Evolutionary conservation across 2,797 vertebrate genomes (phyloP), one percentile per base, ranked within the genome.

Genomic region (Sebastes vulpes): DNA sequence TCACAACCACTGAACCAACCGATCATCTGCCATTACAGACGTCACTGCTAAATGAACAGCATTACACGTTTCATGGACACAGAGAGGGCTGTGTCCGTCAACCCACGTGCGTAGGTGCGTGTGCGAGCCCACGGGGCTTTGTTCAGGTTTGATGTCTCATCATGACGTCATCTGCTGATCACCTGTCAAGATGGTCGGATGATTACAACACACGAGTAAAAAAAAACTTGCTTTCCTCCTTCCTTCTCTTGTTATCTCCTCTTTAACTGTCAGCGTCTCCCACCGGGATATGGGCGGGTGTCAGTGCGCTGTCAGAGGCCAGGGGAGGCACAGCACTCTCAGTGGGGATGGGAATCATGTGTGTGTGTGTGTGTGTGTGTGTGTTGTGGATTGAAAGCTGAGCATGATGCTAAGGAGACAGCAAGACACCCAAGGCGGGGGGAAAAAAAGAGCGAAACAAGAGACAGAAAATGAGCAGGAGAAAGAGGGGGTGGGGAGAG

Each of bases 291-390:
- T 11, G 58, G 73, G 71, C 75, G 78, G 82, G 81, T 88, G 88
- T 88, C 91, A 78, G 70, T 42, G 69, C 4, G 14, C 78, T 88
- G 87, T 89, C 85, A 87, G 67, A 81, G 84, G 87, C 76, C 87
- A 74, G 20, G 26, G 72, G 59, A 75, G 63, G 68, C 73, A 35
- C 48, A 1, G 53, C 12, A 56, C 14, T 70, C 82, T 79, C 82
- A 46, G 72, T 10, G 25, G 53, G 76, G 60, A 83, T 53, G 57
- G 28, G 57, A 75, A 65, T 53, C n/a, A 4, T 73, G 32, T 26
- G 23, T 50, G 28, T 58, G 54, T 56, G 11, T 26, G 54, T 38
- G 25, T 28, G 54, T 38, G 59, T 63, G 57, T 7, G 59, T 64
- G 57, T 7, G 54, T 63, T 35, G 60, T 25, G 16, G 60, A 72